phyloP scores from a whole-genome alignment of 2,113 vertebrate species.

The Scomber colias region DNA sequence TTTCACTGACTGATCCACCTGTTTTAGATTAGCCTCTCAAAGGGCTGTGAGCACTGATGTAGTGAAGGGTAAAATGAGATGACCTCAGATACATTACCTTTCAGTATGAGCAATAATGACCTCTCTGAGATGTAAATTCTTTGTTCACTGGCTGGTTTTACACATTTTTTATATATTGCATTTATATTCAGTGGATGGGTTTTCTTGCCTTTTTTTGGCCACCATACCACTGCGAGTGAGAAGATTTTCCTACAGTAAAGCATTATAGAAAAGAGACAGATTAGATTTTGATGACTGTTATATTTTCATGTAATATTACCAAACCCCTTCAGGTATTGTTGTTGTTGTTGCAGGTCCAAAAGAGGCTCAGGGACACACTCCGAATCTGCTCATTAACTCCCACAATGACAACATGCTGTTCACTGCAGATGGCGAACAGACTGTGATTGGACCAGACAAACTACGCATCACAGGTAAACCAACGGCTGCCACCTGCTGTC shows the following conservation, averaged over 20 bases:
- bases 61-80: conserved; percentile 11
- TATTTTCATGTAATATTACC: conserved; percentile 5
- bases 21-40: conserved; percentile 13
- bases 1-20: conserved; percentile 25
- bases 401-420: conserved; percentile 89
- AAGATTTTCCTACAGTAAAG: not conserved
- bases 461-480: conserved; percentile 94
- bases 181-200: not conserved
- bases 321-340: conserved; percentile 42
- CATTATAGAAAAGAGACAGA: not conserved
- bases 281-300: conserved; percentile 7
- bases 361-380: conserved; percentile 88
- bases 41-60: not conserved
- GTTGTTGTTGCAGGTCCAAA: conserved; percentile 87
- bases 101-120: conserved; percentile 2
- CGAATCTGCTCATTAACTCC: conserved; percentile 90
- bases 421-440: conserved; percentile 88
- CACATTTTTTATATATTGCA: not conserved
- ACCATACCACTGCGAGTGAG: too few species aligned
- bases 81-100: not conserved
- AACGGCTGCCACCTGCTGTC: conserved; percentile 22
- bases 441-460: conserved; percentile 90
- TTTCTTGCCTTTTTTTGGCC: conserved; percentile 1
- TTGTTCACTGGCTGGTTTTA: not conserved
- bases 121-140: too few species aligned